Evolutionary conservation across 2,113 vertebrate genomes (phyloP).

Genomic region (Campylorhamphus procurvoides): DNA sequence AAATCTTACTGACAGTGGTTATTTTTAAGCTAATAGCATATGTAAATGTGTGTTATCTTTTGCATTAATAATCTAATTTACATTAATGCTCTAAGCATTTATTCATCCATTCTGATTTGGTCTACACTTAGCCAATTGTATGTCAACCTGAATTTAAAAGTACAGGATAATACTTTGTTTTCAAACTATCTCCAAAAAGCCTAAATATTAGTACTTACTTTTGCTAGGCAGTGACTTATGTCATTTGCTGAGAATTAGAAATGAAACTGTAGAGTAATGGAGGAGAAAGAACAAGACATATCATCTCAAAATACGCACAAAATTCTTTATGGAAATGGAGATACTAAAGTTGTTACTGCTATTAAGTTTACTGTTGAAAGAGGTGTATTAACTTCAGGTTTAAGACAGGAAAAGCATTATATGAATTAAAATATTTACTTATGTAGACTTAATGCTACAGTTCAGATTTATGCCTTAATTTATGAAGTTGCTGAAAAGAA

Average conservation of each 20-base stretch:
- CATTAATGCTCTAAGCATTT: neutral
- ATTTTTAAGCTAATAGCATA: neutral
- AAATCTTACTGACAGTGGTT: neutral
- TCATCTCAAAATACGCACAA: neutral
- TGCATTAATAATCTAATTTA: neutral
- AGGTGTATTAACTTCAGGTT: neutral
- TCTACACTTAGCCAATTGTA: neutral
- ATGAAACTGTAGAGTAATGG: neutral
- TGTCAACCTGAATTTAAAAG: neutral
- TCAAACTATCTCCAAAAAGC: neutral
- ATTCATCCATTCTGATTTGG: neutral
- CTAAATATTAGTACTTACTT: neutral
- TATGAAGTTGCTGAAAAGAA: neutral
- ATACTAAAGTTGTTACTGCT: neutral
- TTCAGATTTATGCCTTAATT: conserved; percentile 11
- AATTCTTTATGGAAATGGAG: neutral
- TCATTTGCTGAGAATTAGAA: neutral
- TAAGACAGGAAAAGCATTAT: neutral
- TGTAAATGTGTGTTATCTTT: neutral
- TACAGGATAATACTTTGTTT: neutral
- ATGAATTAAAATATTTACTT: neutral
- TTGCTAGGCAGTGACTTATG: neutral
- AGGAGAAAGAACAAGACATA: neutral
- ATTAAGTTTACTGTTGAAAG: neutral
- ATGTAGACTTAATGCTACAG: neutral